Evolutionary conservation across 2,888 invertebrate genomes (phyloP), one percentile per base, ranked within the genome.

Genomic region (Drosophila mayaguana): DNA sequence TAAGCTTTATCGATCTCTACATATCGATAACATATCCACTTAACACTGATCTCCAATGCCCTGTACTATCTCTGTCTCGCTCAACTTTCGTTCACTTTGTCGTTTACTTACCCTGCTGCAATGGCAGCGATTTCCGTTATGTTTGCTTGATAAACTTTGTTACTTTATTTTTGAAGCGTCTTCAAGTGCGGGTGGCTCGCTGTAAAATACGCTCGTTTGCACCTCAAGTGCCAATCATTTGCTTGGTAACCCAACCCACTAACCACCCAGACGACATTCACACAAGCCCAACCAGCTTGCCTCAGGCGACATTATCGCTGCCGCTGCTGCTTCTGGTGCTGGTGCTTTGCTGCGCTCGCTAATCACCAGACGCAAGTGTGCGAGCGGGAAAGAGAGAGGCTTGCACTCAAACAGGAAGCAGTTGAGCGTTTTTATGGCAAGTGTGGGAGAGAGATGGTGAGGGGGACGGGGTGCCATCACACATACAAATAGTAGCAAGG

Each of bases 201-300:
- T 76, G 80, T 89, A 83, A 89, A 89, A 85, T 89, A 74, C 82
- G 88, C 78, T 86, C 86, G 77, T 88, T 89, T 80, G 80, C 86
- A 88, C 84, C 79, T 86, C 77, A 78, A 86, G 86, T 88, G 82
- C 71, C 83, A 79, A 86, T 83, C 82, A 81, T 79, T 83, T 80
- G 78, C 75, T 70, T 68, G 63, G 61, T 63, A 74, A 56, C 55
- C 53, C 65, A 56, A 22, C 9, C 20, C 16, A 25, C 45, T 18
- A 0, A 18, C 38, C 12, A 25, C 12, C 11, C 43, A 20, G 16
- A 40, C 48, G 14, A 40, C 48, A 43, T 3, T 28, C 28, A 48
- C 55, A 42, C 28, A 38, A 40, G 54, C 36, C 40, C 38, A 54
- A 11, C 32, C 43, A 20, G 56, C 28, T 36, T 32, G 53, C 22